A percentile compares a stretch with the other conserved stretches of the same genome.
phyloP scores from a whole-genome alignment of 2,113 vertebrate genomes.

The Acrocephalus arundinaceus region DNA sequence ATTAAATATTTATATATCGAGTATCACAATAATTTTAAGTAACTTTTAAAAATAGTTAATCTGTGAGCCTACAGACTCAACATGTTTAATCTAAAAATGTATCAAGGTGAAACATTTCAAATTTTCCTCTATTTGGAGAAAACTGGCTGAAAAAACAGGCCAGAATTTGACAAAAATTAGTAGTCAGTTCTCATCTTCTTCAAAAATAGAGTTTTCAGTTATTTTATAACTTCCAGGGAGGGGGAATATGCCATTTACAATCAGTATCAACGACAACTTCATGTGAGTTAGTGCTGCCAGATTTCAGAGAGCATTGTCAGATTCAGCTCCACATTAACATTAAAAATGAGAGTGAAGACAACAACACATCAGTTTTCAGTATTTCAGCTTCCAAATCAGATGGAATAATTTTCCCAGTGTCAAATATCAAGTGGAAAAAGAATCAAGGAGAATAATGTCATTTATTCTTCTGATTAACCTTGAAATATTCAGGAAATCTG shows the following conservation, averaged over 20 bases:
- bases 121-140: background rate
- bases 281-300: background rate
- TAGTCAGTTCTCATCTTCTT: background rate
- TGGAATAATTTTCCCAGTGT: conserved; percentile 75
- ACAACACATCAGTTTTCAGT: conserved; percentile 55
- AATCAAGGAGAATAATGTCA: background rate
- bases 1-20: background rate
- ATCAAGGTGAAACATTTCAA: background rate
- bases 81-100: background rate
- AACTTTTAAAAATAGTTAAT: background rate
- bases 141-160: background rate
- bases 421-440: background rate
- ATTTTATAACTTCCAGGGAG: background rate
- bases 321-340: background rate
- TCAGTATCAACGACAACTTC: background rate
- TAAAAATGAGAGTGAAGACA: background rate
- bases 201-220: background rate
- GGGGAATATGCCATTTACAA: background rate
- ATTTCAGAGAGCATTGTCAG: background rate
- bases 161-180: background rate
- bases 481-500: background rate
- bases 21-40: background rate
- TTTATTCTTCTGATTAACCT: background rate
- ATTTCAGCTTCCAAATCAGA: conserved; percentile 72
- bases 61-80: background rate